A percentile compares a stretch with the other conserved stretches of the same genome.
Evolutionary conservation across 2,113 vertebrate species (phyloP).

Genomic region (Parotia lawesii): DNA sequence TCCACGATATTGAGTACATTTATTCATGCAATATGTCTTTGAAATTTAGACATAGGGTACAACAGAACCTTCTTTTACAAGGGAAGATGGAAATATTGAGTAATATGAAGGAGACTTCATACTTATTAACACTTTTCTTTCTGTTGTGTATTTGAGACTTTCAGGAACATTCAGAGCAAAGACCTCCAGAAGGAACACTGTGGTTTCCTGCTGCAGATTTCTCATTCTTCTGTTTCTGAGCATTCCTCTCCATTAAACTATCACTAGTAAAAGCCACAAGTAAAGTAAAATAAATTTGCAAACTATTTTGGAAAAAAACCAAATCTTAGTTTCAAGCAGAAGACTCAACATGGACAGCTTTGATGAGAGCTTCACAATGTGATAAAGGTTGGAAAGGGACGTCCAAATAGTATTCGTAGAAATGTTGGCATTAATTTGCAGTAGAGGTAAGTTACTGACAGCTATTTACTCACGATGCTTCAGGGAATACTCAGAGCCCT

Average conservation of each 20-base stretch:
- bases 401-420: neutral
- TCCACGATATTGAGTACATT: rapidly evolving
- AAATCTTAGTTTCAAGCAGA: neutral
- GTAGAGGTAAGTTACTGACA: neutral
- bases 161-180: neutral
- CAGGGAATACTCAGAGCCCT: neutral
- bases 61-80: neutral
- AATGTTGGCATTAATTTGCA: neutral
- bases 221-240: neutral
- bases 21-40: neutral
- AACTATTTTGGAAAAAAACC: neutral
- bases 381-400: neutral
- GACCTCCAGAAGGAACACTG: neutral
- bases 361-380: neutral
- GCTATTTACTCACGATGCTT: neutral
- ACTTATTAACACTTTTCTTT: neutral
- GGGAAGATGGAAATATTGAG: neutral
- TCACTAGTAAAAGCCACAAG: neutral
- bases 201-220: neutral
- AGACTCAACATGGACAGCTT: neutral
- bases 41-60: neutral
- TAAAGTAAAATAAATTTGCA: neutral
- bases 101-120: neutral
- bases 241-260: neutral
- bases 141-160: neutral